Evolutionary conservation across 2,888 invertebrate species (phyloP), one percentile per base, ranked within the genome.

Genomic region (Actias luna): DNA sequence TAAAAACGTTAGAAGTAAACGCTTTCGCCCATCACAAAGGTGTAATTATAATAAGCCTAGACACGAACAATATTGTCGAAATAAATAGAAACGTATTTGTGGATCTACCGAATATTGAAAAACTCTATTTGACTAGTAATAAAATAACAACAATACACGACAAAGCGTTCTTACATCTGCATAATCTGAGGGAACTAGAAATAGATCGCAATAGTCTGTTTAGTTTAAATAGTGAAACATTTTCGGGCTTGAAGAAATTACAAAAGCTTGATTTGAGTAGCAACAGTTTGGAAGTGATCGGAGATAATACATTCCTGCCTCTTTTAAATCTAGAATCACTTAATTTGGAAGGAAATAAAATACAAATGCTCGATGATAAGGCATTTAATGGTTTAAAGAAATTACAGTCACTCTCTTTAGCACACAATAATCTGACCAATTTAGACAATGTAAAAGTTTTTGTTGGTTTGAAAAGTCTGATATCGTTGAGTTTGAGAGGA

Each of bases 61-160:
- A 95, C 70, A 94, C 95, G 63, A 97, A 97, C 83, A 92, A 93
- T 63, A 94, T 97, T 70, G 89, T 93, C 0, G 96, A 96, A 81
- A 94, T 97, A 66, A 95, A 95, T 77, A 93, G 95, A 72, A 93
- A 95, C 70, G 95, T 96, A 1, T 97, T 97, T 78, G 91, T 95
- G 10, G 94, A 95, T 76, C 80, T 97, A 64, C 96, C 96, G 0
- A 88, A 93, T 5, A 83, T 97, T 65, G 94, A 94, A 67, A 94
- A 95, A 65, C 93, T 99, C 42, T 95, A 94, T 75, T 91, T 99
- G 58, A 97, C 97, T 70, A 95, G 95, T 73, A 99, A 99, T 85
- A 95, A 96, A 77, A 94, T 99, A 65, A 96, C 96, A 62, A 95
- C 95, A 8, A 93, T 98, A 63, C 98, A 98, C 68, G 97, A 98